phyloP scores from a whole-genome alignment of 2,797 vertebrate species.

The Leontocebus nigricollis region DNA sequence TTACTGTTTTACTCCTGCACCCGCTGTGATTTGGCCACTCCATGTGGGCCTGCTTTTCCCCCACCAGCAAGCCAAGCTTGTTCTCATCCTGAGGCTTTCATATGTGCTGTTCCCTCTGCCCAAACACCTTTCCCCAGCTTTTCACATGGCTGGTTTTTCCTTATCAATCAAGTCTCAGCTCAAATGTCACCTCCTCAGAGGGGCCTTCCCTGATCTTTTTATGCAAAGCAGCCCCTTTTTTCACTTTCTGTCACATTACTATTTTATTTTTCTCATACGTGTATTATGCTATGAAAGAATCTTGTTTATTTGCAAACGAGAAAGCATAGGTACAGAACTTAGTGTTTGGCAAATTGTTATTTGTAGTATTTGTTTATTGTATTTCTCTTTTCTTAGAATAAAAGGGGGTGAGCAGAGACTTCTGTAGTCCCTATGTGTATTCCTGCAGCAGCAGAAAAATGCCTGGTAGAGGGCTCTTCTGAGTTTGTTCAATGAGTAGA shows the following conservation, averaged over 20 bases:
- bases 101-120: background rate
- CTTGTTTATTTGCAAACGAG: background rate
- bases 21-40: background rate
- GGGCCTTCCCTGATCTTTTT: slow-evolving; percentile 70
- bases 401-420: background rate
- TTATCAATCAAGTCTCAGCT: slow-evolving; percentile 54
- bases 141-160: slow-evolving; percentile 34
- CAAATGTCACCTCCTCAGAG: slow-evolving; percentile 67
- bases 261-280: background rate
- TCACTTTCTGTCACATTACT: slow-evolving; percentile 73
- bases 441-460: background rate
- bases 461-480: background rate
- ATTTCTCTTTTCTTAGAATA: slow-evolving; percentile 2
- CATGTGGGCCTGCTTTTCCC: background rate
- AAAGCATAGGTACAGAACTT: background rate
- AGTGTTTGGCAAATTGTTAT: background rate
- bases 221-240: slow-evolving; percentile 68
- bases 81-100: background rate
- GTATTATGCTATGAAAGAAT: slow-evolving; percentile 13
- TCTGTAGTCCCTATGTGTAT: background rate
- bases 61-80: background rate
- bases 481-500: background rate
- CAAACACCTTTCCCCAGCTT: background rate
- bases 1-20: background rate
- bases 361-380: background rate